Evolutionary conservation across 2,888 invertebrate species (phyloP).

Genomic region (Folsomia manolachei): DNA sequence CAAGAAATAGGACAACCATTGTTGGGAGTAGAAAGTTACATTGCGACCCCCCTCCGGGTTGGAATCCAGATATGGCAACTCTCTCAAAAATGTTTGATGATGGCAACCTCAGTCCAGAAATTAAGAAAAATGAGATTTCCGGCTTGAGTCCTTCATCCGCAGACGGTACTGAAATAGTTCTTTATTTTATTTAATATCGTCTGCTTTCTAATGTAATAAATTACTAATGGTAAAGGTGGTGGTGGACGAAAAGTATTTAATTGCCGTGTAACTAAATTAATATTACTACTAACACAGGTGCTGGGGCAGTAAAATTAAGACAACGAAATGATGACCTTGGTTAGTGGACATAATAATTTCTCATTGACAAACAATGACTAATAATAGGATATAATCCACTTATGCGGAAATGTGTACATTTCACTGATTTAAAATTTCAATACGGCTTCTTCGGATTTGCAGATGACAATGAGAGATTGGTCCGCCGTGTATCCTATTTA

Average conservation of each 20-base stretch:
- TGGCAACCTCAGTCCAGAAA: too few relatives aligned
- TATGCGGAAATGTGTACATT: not conserved
- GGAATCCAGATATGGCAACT: conserved; percentile 49
- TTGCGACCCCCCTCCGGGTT: conserved; percentile 58
- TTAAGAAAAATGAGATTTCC: not conserved
- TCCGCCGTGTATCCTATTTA: conserved; percentile 87
- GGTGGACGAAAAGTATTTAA: not conserved
- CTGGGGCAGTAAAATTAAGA: conserved; percentile 6
- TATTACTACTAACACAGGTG: not conserved
- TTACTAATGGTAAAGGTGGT: not conserved
- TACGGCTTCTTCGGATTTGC: too few relatives aligned
- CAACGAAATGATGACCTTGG: not conserved
- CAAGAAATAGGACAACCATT: conserved; percentile 73
- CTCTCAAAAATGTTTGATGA: too few relatives aligned
- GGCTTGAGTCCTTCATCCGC: not conserved
- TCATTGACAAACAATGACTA: not conserved
- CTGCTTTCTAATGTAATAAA: not conserved
- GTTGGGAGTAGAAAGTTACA: conserved; percentile 76
- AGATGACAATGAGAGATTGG: conserved; percentile 76
- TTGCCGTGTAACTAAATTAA: not conserved
- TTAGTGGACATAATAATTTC: not conserved
- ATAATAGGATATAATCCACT: not conserved
- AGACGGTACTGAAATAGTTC: not conserved
- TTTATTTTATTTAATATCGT: not conserved
- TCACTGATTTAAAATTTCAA: too few relatives aligned